Base-by-base conservation (phyloP, 2,888 invertebrate genomes). In the Oxyteleia sp. region DNA sequence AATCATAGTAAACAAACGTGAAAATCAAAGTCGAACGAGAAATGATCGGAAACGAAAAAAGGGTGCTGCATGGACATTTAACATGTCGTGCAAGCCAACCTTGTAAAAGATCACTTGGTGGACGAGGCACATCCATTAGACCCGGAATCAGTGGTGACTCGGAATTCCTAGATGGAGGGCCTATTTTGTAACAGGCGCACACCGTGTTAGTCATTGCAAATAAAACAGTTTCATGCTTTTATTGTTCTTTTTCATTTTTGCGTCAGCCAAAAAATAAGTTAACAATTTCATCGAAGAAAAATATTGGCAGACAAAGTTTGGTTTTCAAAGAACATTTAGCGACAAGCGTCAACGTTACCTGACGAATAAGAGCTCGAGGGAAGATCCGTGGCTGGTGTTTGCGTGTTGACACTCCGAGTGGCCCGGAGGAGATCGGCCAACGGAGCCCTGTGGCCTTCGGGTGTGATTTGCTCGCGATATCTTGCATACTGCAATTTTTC, bases 391-490 rank as follows among this genome's bases (percentile, higher is more conserved):
- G 96, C 96, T 18, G 97, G 97, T 11, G 98, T 97, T 94, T 97
- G 98, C 11, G 98, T 97, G 93, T 97, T 96, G 79, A 97, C 96
- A 75, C 96, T 97, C 38, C 87, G 82, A 59, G 95, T 95, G 83
- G 94, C 94, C 85, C 96, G 94, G 83, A 97, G 94, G 20, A 97
- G 93, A 90, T 97, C 97, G 4, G 97, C 96, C 76, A 97, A 94
- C 2, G 98, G 98, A 10, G 97, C 97, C 82, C 97, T 94, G 91
- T 97, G 97, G 11, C 98, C 98, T 94, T 98, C 98, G 1, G 97
- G 97, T 72, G 97, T 96, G 68, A 95, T 95, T 94, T 96, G 95
- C 47, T 93, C 93, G 45, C 93, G 93, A 88, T 92, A 93, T 89
- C 91, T 91, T 76, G 93, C 92, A 80, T 93, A 93, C 93, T 93